Evolutionary conservation across 2,888 invertebrate species (phyloP).

Genomic region (Ichneumon xanthorius): DNA sequence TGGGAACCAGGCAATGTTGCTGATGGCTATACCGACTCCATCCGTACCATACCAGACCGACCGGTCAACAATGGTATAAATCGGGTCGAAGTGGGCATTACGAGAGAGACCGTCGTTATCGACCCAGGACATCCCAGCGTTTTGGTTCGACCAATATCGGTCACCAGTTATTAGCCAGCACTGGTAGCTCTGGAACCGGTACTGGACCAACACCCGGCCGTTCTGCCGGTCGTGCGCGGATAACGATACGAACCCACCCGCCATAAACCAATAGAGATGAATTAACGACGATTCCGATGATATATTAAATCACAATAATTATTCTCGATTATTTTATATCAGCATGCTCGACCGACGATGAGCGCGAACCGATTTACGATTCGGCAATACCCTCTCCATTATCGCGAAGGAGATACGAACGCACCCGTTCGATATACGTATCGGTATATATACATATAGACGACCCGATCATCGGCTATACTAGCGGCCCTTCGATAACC

Average conservation of each 20-base stretch:
- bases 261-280: neutral
- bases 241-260: neutral
- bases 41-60: too few relatives aligned
- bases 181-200: too few relatives aligned
- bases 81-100: too few relatives aligned
- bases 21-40: too few relatives aligned
- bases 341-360: neutral
- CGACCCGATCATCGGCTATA: constrained; percentile 57
- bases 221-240: neutral
- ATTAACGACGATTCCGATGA: neutral
- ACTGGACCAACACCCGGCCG: too few relatives aligned
- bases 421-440: neutral
- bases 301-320: neutral
- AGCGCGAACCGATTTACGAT: neutral
- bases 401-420: neutral
- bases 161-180: too few relatives aligned
- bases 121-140: too few relatives aligned
- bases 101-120: too few relatives aligned
- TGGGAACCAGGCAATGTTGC: too few relatives aligned
- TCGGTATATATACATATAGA: neutral
- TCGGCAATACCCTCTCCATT: neutral
- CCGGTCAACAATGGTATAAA: too few relatives aligned
- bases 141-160: too few relatives aligned
- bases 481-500: constrained; percentile 61
- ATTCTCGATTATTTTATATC: neutral